phyloP scores from a whole-genome alignment of 2,797 vertebrate genomes.

The Echeneis naucrates region DNA sequence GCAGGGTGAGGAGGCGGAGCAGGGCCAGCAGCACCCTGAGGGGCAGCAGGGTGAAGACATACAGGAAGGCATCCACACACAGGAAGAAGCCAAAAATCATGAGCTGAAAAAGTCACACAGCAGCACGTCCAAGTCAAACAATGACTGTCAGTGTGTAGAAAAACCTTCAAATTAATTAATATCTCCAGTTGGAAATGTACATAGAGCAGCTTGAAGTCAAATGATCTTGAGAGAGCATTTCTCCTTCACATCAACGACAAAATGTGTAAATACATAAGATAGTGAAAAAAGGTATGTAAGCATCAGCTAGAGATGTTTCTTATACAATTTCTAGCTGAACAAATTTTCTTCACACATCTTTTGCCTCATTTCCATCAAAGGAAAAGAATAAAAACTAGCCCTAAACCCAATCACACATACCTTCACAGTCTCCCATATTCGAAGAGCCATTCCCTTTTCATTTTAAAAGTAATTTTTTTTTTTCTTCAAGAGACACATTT shows the following conservation, averaged over 20 bases:
- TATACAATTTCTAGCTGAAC: not conserved
- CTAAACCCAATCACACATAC: conserved; percentile 34
- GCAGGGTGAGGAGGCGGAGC: conserved; percentile 91
- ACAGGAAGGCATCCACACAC: conserved; percentile 97
- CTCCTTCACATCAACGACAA: not conserved
- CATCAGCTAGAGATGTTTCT: conserved; percentile 83
- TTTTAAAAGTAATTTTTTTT: not conserved
- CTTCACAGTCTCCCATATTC: conserved; percentile 23
- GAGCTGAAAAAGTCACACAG: conserved; percentile 83
- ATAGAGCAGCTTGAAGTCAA: not conserved
- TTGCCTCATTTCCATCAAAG: not conserved
- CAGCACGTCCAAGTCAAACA: conserved; percentile 28
- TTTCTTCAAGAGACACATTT: not conserved
- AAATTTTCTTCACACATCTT: not conserved
- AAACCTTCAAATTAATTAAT: not conserved
- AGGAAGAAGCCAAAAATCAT: conserved; percentile 98
- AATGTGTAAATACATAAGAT: not conserved
- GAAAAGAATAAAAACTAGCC: not conserved
- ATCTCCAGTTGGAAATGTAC: not conserved
- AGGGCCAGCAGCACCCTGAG: conserved; percentile 93
- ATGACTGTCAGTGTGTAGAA: not conserved
- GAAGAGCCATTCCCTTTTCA: conserved; percentile 26
- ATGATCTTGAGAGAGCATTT: not conserved
- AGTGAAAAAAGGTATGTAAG: conserved; percentile 66
- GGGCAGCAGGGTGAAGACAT: conserved; percentile 96